A percentile compares a stretch with the other conserved stretches of the same genome.
Conservation (phyloP, 2,113 vertebrate genomes). For the pig (Sus scrofa) region T2T-Sscrofa CM000814.6:7987001-7987500, state of each 20-base stretch:
- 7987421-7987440: neutral
- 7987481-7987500: slow-evolving; percentile 68
- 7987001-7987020: neutral
- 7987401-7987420: slow-evolving; percentile 56
- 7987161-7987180: slow-evolving; percentile 1
- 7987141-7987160: neutral
- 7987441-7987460: slow-evolving; percentile 70
- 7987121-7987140: fast-evolving
- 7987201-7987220: neutral
- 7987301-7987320: neutral
- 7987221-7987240: neutral
- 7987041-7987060: neutral
- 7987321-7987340: slow-evolving; percentile 72
- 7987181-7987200: slow-evolving; percentile 65
- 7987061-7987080: slow-evolving; percentile 33
- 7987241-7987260: slow-evolving; percentile 70
- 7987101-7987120: neutral
- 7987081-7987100: slow-evolving; percentile 66
- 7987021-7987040: neutral
- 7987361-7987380: neutral
- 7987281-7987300: neutral
- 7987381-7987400: slow-evolving; percentile 65
- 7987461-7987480: slow-evolving; percentile 70
- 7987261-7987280: slow-evolving; percentile 60
- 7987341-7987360: neutral